Evolutionary conservation across 2,888 invertebrate genomes (phyloP).

Genomic region (Agriopis aurantiaria): DNA sequence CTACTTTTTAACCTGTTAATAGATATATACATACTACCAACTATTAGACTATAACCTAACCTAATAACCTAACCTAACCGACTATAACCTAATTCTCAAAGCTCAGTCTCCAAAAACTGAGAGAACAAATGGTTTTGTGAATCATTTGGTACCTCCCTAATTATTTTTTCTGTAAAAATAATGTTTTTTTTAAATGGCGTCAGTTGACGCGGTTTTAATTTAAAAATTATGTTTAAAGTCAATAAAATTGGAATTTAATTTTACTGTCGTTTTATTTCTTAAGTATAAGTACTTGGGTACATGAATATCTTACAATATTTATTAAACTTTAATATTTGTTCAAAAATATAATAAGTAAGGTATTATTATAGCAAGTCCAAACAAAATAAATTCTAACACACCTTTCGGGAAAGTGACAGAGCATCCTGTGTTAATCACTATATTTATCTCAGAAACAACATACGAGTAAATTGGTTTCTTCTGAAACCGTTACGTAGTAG

Average conservation of each 20-base stretch:
- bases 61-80: too few relatives aligned
- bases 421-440: too few relatives aligned
- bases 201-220: constrained; percentile 51
- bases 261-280: constrained; percentile 60
- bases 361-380: too few relatives aligned
- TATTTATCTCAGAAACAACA: too few relatives aligned
- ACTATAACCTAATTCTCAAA: not conserved
- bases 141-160: not conserved
- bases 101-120: constrained; percentile 3
- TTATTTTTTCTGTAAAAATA: constrained; percentile 24
- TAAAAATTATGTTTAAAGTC: constrained; percentile 71
- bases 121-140: constrained; percentile 15
- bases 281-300: not conserved
- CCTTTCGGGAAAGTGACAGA: too few relatives aligned
- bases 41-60: not conserved
- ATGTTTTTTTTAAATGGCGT: constrained; percentile 44
- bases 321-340: too few relatives aligned
- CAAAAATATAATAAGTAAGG: too few relatives aligned
- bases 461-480: too few relatives aligned
- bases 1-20: too few relatives aligned
- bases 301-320: not conserved
- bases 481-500: too few relatives aligned
- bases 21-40: too few relatives aligned
- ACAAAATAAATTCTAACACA: too few relatives aligned
- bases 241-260: constrained; percentile 75